Evolutionary conservation across 2,113 vertebrate species (phyloP).

Genomic region (Odocoileus hemionus): DNA sequence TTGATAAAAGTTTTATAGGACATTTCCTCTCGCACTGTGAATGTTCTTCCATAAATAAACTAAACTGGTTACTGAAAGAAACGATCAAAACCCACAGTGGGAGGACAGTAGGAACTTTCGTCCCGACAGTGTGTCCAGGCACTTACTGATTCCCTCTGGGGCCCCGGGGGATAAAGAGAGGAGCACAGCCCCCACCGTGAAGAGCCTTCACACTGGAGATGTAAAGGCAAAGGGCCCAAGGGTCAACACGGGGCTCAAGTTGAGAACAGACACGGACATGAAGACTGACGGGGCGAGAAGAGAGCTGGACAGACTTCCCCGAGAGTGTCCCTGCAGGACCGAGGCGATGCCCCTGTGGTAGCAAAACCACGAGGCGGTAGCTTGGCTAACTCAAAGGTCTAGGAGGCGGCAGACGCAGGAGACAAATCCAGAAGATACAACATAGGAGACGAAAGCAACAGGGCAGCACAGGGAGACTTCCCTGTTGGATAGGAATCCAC

Average conservation of each 20-base stretch:
- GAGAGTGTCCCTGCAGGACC: neutral
- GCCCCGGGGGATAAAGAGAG: neutral
- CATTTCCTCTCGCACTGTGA: slow-evolving; percentile 52
- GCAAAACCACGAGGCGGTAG: neutral
- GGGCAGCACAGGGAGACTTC: neutral
- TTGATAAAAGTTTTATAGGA: slow-evolving; percentile 36
- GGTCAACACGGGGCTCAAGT: neutral
- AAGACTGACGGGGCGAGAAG: neutral
- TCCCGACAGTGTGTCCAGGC: neutral
- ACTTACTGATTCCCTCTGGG: neutral
- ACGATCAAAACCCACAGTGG: slow-evolving; percentile 26
- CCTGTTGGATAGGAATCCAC: neutral
- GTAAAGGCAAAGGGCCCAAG: neutral
- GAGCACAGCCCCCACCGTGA: neutral
- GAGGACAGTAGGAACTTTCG: neutral
- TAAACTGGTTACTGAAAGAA: slow-evolving; percentile 54
- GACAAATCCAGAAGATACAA: neutral
- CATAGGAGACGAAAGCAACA: neutral
- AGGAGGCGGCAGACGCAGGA: neutral
- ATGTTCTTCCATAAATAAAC: slow-evolving; percentile 55
- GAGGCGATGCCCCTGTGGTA: neutral
- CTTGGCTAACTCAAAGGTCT: neutral
- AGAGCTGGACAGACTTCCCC: neutral
- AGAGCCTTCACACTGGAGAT: neutral
- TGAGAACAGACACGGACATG: neutral